Base-by-base conservation (phyloP, 64 coral and sea anemone species). In the Stylophora pistillata region DNA sequence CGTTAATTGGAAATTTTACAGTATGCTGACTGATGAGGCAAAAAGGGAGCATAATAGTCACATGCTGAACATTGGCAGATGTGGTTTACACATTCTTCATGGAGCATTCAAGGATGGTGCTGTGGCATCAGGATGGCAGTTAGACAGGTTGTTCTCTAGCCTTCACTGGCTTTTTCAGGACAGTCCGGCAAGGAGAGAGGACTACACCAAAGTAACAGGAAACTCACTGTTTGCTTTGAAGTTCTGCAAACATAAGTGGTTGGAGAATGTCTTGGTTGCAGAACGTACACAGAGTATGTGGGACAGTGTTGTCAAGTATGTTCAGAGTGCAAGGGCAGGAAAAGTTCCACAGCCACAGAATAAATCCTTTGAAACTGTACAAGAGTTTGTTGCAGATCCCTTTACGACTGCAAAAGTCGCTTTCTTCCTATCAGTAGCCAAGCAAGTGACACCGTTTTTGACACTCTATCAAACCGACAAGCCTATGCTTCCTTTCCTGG, bases 401-500 rank as follows among this genome's bases (percentile, higher is more conserved):
- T 74, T 85, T 41, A 85, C 83, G 17, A 86, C 41, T 85, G 76
- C 85, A 53, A 89, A 94, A 74, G 77, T 94, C 25, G 69, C 31
- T 47, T 85, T 89, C 79, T 94, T 73, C 72, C 72, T 89, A 71
- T 94, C 86, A 72, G 55, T 94, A 87, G 79, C 86, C 58, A 76
- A 58, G 17, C 87, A 94, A 55, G 73, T 86, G 63, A 72, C 62
- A 70, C 80, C 87, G 52, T 89, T 94, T 89, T 79, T 94, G 60
- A 74, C 92, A 78, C n/a, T 81, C 68, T 94, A 89, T 86, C 92
- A 94, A 86, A 89, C 71, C 29, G 92, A 94, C 72, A 94, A 94
- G 59, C 92, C 79, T 41, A 75, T 94, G 61, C 68, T 89, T 76
- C 72, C 64, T 47, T 89, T 94, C 92, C 78, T 94, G 56, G 74